phyloP scores from a whole-genome alignment of 1,140 invertebrate genomes.

The Lordiphosa collinella region DNA sequence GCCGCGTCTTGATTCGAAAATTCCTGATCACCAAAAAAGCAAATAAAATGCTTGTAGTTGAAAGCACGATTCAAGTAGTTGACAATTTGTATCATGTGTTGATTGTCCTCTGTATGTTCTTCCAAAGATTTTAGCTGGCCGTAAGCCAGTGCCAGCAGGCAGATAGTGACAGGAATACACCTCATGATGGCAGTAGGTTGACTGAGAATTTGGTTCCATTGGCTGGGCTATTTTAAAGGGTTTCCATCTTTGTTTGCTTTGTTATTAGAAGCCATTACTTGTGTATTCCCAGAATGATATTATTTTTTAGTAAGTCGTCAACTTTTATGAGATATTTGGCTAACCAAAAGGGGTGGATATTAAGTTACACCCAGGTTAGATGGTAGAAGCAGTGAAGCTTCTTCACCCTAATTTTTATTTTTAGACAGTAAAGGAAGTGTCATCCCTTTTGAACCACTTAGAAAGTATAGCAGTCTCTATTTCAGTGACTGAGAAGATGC shows the following conservation, averaged over 20 bases:
- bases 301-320: too few relatives aligned
- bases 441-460: too few relatives aligned
- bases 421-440: too few relatives aligned
- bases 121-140: constrained; percentile 2
- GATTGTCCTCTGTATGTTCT: not conserved
- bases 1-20: not conserved
- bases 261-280: constrained; percentile 54
- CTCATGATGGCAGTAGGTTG: constrained; percentile 20
- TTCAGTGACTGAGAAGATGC: too few relatives aligned
- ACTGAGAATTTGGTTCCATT: constrained; percentile 14
- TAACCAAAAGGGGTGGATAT: constrained; percentile 2
- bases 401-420: too few relatives aligned
- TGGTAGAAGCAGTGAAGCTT: too few relatives aligned
- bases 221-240: constrained; percentile 9
- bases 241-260: constrained; percentile 34
- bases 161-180: not conserved
- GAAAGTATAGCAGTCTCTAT: too few relatives aligned
- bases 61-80: rapidly evolving
- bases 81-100: not conserved
- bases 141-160: not conserved
- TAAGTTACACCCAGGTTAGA: too few relatives aligned
- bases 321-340: constrained; percentile 42
- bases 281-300: too few relatives aligned
- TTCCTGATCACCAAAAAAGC: not conserved
- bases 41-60: not conserved